phyloP scores from a whole-genome alignment of 2,113 vertebrate genomes.

The Gadus chalcogrammus region DNA sequence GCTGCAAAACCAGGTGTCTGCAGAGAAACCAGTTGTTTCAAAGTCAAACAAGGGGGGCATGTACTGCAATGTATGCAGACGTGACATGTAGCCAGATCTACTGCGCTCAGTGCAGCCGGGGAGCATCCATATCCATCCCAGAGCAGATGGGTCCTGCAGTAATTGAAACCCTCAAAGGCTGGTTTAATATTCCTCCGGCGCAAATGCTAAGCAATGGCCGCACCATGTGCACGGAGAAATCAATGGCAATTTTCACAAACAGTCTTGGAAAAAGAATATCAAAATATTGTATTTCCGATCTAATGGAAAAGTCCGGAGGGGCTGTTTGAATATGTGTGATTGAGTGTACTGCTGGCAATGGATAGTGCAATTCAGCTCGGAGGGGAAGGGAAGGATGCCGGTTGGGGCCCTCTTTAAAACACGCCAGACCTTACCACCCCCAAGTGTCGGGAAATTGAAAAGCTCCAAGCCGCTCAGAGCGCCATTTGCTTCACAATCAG shows the following conservation, averaged over 20 bases:
- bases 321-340: slow-evolving; percentile 41
- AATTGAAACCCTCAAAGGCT: slow-evolving; percentile 32
- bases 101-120: background rate
- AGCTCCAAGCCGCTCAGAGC: slow-evolving; percentile 46
- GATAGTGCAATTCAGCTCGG: slow-evolving; percentile 42
- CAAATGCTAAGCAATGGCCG: slow-evolving; percentile 15
- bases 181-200: slow-evolving; percentile 27
- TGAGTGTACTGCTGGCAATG: slow-evolving; percentile 22
- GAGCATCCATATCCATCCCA: slow-evolving; percentile 23
- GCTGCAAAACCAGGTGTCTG: no score
- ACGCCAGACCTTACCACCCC: slow-evolving; percentile 30
- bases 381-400: slow-evolving; percentile 21
- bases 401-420: slow-evolving; percentile 22
- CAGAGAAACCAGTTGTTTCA: no score
- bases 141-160: slow-evolving; percentile 8
- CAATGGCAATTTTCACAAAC: slow-evolving; percentile 47
- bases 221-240: slow-evolving; percentile 20
- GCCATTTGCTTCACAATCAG: slow-evolving; percentile 45
- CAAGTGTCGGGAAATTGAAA: slow-evolving; percentile 63
- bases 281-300: slow-evolving; percentile 38
- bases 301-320: slow-evolving; percentile 25
- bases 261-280: slow-evolving; percentile 27
- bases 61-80: no score
- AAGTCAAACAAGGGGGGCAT: no score
- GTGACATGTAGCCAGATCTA: background rate